These are phyloP conservation scores for Prunella himalayana DNA, from an alignment of 2,113 vertebrate genomes.

Conservation along the genomic window DNA sequence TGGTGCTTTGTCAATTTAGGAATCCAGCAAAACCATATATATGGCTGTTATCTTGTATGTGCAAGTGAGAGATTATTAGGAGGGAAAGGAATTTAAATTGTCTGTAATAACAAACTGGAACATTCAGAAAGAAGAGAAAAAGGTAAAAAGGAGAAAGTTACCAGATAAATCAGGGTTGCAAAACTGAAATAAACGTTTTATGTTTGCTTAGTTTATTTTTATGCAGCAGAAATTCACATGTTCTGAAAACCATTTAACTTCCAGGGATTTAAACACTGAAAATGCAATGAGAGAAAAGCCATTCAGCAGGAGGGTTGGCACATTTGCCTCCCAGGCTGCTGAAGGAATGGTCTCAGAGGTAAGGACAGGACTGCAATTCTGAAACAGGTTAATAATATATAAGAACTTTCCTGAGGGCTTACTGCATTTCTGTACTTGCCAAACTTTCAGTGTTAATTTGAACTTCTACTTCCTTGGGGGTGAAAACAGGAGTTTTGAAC, in stretches of 20 bases:
- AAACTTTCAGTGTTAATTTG: not conserved
- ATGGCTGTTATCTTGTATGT: not conserved
- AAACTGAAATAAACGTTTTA: not conserved
- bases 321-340: not conserved
- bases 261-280: not conserved
- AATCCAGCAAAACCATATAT: not conserved
- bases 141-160: not conserved
- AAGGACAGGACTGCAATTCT: not conserved
- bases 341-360: not conserved
- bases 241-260: not conserved
- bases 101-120: not conserved
- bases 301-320: not conserved
- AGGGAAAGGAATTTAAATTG: conserved; percentile 23
- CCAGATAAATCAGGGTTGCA: not conserved
- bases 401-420: not conserved
- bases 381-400: not conserved
- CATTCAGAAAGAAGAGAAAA: not conserved
- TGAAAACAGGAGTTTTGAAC: not conserved
- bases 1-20: conserved; percentile 25
- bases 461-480: not conserved
- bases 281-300: not conserved
- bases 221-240: not conserved
- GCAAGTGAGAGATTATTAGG: conserved; percentile 21
- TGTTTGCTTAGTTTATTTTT: not conserved
- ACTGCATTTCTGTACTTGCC: not conserved